Evolutionary conservation across 1,140 invertebrate species (phyloP).

Genomic region (Cyclargus thomasi): DNA sequence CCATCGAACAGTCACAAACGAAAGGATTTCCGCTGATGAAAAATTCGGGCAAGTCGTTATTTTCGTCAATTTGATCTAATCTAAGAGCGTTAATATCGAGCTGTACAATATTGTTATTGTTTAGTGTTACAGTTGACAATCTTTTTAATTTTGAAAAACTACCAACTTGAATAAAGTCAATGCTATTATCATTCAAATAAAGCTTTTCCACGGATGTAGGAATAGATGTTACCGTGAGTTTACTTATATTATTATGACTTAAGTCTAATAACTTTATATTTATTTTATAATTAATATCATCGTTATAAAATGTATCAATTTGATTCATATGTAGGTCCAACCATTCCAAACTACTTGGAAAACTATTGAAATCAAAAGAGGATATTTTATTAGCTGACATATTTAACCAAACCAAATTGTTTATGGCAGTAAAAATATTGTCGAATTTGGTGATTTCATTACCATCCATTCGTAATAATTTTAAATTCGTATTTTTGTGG

Average conservation of each 20-base stretch:
- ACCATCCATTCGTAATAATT: conserved; percentile 80
- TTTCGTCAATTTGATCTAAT: conserved; percentile 79
- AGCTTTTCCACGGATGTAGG: conserved; percentile 85
- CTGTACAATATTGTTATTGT: conserved; percentile 83
- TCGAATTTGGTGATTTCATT: conserved; percentile 81
- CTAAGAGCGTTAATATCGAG: conserved; percentile 83
- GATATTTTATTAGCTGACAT: conserved; percentile 81
- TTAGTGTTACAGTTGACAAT: conserved; percentile 84
- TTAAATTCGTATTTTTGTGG: conserved; percentile 78
- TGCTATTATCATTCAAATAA: conserved; percentile 85
- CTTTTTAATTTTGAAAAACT: conserved; percentile 83
- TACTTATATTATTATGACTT: conserved; percentile 83
- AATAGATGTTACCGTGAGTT: conserved; percentile 80
- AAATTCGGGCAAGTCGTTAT: conserved; percentile 83
- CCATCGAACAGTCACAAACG: conserved; percentile 89
- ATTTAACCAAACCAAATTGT: conserved; percentile 82
- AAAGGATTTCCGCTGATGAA: conserved; percentile 89
- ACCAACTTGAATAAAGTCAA: conserved; percentile 80
- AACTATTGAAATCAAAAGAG: conserved; percentile 81
- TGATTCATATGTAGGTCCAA: conserved; percentile 82
- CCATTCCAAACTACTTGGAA: conserved; percentile 82
- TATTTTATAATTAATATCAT: conserved; percentile 62
- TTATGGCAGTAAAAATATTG: conserved; percentile 80
- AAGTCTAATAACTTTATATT: conserved; percentile 85
- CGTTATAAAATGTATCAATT: conserved; percentile 70